Percentiles rank a stretch among this genome's conserved stretches.
Conservation (phyloP, 1,140 invertebrate genomes). For the Diploscapter pachys region DNA sequence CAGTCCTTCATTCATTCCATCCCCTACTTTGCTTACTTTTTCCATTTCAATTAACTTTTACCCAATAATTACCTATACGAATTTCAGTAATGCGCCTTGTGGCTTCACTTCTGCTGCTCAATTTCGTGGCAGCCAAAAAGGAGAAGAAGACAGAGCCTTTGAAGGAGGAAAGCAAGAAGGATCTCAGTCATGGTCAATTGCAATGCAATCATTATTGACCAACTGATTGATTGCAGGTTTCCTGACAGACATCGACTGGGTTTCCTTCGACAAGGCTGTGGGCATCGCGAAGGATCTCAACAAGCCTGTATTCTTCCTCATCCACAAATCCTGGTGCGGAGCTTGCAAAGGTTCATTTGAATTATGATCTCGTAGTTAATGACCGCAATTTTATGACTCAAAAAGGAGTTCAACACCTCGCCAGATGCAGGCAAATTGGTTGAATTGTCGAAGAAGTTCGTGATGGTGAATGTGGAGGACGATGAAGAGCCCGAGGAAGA, state of each 20-base stretch:
- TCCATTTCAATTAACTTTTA: no score
- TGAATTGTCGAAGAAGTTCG: slow-evolving; percentile 51
- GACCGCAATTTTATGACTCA: slow-evolving; percentile 43
- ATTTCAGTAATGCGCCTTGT: no score
- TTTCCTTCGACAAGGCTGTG: slow-evolving; percentile 49
- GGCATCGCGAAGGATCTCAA: slow-evolving; percentile 51
- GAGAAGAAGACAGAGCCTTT: slow-evolving; percentile 7
- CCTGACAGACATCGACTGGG: slow-evolving; percentile 57
- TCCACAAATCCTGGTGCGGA: slow-evolving; percentile 58
- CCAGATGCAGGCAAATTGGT: slow-evolving; percentile 46
- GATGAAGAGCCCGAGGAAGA: slow-evolving; percentile 57
- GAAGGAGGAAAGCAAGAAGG: no score
- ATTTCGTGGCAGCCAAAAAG: not conserved
- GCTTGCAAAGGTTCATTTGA: slow-evolving; percentile 48
- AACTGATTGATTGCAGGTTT: slow-evolving; percentile 41
- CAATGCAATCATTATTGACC: not conserved
- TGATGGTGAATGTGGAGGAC: slow-evolving; percentile 58
- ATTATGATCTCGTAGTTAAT: not conserved
- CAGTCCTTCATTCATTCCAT: no score
- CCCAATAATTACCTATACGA: no score
- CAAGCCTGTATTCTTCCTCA: slow-evolving; percentile 56
- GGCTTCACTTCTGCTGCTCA: no score
- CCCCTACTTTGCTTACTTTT: no score
- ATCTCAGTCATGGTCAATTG: slow-evolving; percentile 12
- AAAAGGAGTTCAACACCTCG: slow-evolving; percentile 44